These are phyloP conservation scores for Hemicrepidius hirtus DNA, from an alignment of 2,888 invertebrate species.

Conservation along the genomic window DNA sequence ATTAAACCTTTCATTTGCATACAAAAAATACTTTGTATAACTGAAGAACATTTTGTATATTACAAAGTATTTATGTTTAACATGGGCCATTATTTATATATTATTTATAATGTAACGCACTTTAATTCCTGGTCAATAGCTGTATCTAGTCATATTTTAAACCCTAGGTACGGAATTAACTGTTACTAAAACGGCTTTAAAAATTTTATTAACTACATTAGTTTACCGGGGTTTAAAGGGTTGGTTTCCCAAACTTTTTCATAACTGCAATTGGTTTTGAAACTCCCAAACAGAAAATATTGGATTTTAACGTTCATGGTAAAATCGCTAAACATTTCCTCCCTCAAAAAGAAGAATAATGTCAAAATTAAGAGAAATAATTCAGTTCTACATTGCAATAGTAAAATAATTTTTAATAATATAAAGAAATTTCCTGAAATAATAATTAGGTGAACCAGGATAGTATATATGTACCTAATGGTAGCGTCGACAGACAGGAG, in stretches of 20 bases:
- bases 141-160: not conserved
- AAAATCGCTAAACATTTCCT: no score
- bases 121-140: constrained; percentile 26
- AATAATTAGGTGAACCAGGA: constrained; percentile 2
- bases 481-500: constrained; percentile 1
- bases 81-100: constrained; percentile 32
- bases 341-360: no score
- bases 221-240: not conserved
- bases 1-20: constrained; percentile 57
- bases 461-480: not conserved
- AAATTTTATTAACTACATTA: not conserved
- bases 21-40: constrained; percentile 42
- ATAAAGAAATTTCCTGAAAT: not conserved
- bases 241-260: no score
- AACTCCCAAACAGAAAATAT: no score
- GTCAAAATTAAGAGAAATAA: no score
- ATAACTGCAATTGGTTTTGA: no score
- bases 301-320: no score
- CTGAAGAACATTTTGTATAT: constrained; percentile 35
- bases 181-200: constrained; percentile 3
- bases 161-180: not conserved
- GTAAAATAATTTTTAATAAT: no score
- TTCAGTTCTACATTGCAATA: no score
- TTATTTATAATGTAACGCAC: constrained; percentile 31
- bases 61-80: constrained; percentile 37